Base-by-base conservation (phyloP, 2,797 vertebrate species). In the Argentina silus region DNA sequence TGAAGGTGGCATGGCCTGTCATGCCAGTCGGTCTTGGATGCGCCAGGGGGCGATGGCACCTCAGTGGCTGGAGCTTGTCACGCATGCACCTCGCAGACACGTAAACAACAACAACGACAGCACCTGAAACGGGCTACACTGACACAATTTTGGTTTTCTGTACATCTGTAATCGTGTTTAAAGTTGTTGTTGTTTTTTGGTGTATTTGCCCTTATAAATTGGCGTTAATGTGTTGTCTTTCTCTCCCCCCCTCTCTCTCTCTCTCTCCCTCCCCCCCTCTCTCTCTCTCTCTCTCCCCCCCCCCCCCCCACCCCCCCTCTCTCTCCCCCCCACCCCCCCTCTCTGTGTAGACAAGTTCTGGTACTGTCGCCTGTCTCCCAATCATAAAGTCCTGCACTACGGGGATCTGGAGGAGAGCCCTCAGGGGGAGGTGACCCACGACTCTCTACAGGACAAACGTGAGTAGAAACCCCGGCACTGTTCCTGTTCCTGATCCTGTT, bases 301-400 rank as follows among this genome's bases (percentile, higher is more conserved):
- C 68, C 81, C 81, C 81, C 70, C 64, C 23, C 80, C 77, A 76
- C 63, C 69, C 17, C 71, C 73, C 51, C 62, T 4, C 57, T 56
- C 8, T 51, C 23, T 3, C 55, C 17, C 1, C 27, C 11, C 17
- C 8, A 7, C n/a, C 48, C 55, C 50, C 9, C 19, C 6, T 67
- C 68, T 61, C 59, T 64, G 66, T 74, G 64, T 90, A 99, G 98
- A 99, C 85, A 99, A 99, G 88, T 99, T 99, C 83, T 99, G 98
- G 98, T 99, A 98, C 85, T 99, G 97, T 76, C 97, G 97, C 17
- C 94, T 99, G 76, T 99, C 98, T 8, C 98, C 97, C 2, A 99
- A 99, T 89, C 98, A 99, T 94, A 99, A 99, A 91, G 98, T 99
- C 87, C 95, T 99, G 88, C 98, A 99, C 93, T 99, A 98, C 1